phyloP scores from a whole-genome alignment of 1,140 invertebrate species.

The Tetraneura akinire region DNA sequence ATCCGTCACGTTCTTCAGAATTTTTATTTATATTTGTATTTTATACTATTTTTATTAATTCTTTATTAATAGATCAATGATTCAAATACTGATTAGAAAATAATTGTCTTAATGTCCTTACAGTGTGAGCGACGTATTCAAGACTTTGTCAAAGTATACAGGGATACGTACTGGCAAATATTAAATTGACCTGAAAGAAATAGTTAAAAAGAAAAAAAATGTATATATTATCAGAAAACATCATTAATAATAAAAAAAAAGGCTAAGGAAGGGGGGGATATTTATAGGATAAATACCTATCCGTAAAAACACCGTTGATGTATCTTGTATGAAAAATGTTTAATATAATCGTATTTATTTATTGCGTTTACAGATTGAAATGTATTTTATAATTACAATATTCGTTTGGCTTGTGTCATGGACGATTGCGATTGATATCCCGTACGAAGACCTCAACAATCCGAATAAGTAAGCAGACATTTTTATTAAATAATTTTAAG shows the following conservation, averaged over 20 bases:
- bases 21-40: neutral
- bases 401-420: constrained; percentile 23
- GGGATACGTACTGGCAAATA: too few relatives aligned
- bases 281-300: too few relatives aligned
- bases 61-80: constrained; percentile 2
- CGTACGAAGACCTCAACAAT: neutral
- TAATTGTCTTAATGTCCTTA: neutral
- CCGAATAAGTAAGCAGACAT: constrained; percentile 22
- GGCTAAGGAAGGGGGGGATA: too few relatives aligned
- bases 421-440: constrained; percentile 24
- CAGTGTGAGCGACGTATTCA: neutral
- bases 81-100: constrained; percentile 10
- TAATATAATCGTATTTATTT: neutral
- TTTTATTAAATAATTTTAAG: too few relatives aligned
- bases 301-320: too few relatives aligned
- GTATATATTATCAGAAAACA: too few relatives aligned
- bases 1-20: constrained; percentile 12
- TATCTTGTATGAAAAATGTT: too few relatives aligned
- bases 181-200: too few relatives aligned
- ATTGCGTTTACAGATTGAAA: constrained; percentile 24
- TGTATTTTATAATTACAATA: constrained; percentile 2
- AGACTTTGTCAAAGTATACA: too few relatives aligned
- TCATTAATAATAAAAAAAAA: too few relatives aligned
- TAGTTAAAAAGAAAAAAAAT: too few relatives aligned
- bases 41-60: neutral